Conservation (phyloP, 2,888 invertebrate species). For the Dynastes maya region DNA sequence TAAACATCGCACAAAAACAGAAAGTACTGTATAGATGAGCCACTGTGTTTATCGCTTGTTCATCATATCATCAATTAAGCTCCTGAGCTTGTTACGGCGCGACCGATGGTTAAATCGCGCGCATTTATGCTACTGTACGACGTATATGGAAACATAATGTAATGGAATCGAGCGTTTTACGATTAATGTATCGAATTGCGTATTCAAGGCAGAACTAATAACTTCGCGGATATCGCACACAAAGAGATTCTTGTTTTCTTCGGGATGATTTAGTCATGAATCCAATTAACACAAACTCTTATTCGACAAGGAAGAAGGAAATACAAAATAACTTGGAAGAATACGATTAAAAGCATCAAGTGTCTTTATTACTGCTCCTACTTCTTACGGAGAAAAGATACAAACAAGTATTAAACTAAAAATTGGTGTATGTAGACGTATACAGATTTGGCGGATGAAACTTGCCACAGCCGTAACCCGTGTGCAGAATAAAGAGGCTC, state of each 20-base stretch:
- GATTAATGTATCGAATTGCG: conserved; percentile 36
- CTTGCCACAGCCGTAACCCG: too few species aligned
- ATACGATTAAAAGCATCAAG: too few species aligned
- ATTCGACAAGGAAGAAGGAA: too few species aligned
- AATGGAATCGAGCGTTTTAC: conserved; percentile 30
- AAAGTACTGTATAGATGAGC: conserved; percentile 5
- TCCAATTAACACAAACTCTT: conserved; percentile 3
- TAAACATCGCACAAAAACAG: neutral
- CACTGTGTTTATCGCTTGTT: conserved; percentile 10
- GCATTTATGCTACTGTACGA: neutral
- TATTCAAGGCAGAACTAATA: conserved; percentile 36
- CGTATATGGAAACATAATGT: conserved; percentile 27
- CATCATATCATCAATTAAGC: conserved; percentile 27
- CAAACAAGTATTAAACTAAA: too few species aligned
- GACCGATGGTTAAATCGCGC: neutral
- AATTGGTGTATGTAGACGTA: too few species aligned
- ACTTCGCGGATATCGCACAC: neutral
- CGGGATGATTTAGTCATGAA: neutral
- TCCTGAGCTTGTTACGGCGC: neutral
- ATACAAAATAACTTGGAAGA: too few species aligned
- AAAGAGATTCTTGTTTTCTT: conserved; percentile 29
- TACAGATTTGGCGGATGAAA: too few species aligned
- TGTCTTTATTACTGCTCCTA: too few species aligned
- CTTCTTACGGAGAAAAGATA: too few species aligned
- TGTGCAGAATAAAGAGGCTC: too few species aligned